A percentile compares a stretch with the other conserved stretches of the same genome.
Evolutionary conservation across 1,140 invertebrate species (phyloP).

Genomic region (Lutraria rhynchaena): DNA sequence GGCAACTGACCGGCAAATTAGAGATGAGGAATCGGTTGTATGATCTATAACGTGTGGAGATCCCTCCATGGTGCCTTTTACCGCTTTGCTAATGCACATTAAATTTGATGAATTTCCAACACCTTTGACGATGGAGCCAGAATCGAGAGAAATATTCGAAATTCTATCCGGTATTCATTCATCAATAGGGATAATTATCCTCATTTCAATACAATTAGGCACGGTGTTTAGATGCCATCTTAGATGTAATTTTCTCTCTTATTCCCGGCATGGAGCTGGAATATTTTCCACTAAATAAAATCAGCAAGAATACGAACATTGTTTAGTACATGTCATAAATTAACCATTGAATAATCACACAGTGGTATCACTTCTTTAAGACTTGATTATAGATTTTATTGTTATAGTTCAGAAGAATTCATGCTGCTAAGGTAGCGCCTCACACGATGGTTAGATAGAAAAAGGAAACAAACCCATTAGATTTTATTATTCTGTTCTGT

Average conservation of each 20-base stretch:
- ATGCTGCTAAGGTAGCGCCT: conserved; percentile 37
- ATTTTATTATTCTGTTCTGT: conserved; percentile 37
- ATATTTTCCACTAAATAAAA: conserved; percentile 39
- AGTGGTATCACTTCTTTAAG: conserved; percentile 23
- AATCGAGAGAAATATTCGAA: conserved; percentile 50
- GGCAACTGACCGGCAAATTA: conserved; percentile 55
- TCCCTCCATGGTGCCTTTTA: conserved; percentile 38
- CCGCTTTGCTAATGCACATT: conserved; percentile 53
- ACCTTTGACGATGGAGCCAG: conserved; percentile 7
- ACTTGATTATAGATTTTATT: conserved; percentile 40
- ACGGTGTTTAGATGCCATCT: conserved; percentile 29
- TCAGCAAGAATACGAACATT: conserved; percentile 49
- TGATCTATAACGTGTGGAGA: conserved; percentile 51
- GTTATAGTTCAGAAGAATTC: not conserved
- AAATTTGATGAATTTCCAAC: conserved; percentile 56
- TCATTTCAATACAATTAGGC: conserved; percentile 39
- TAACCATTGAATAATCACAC: conserved; percentile 44
- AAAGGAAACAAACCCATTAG: conserved; percentile 39
- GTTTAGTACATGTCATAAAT: conserved; percentile 49
- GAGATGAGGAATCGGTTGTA: conserved; percentile 42
- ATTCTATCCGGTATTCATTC: conserved; percentile 32
- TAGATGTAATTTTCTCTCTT: conserved; percentile 10
- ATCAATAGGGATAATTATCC: conserved; percentile 50
- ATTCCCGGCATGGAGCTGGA: conserved; percentile 7
- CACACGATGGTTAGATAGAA: conserved; percentile 36